phyloP scores from a whole-genome alignment of 2,113 vertebrate species.

The Peromyscus maniculatus region DNA sequence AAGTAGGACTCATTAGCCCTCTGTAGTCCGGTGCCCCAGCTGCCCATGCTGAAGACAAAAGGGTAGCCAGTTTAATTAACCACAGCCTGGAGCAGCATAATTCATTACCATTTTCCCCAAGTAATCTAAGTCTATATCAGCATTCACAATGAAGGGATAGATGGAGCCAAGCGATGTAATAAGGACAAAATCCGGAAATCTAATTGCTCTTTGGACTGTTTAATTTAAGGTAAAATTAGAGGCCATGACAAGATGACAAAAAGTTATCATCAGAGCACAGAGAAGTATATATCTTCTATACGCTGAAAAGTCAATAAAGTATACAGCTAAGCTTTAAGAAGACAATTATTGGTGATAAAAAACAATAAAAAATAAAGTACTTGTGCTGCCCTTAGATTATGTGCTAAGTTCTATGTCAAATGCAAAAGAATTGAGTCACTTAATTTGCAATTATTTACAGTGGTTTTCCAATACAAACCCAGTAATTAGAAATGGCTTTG shows the following conservation, averaged over 20 bases:
- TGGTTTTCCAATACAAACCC: conserved; percentile 11
- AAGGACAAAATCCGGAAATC: conserved; percentile 71
- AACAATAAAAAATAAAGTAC: background rate
- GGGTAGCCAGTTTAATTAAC: conserved; percentile 85
- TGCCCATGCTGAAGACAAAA: conserved; percentile 80
- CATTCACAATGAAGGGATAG: conserved; percentile 61
- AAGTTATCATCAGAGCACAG: conserved; percentile 57
- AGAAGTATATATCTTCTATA: conserved; percentile 59
- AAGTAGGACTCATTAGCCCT: conserved; percentile 79
- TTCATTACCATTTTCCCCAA: conserved; percentile 82
- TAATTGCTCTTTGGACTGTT: conserved; percentile 79
- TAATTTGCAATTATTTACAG: conserved; percentile 34
- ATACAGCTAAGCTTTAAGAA: background rate
- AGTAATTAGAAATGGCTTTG: conserved; percentile 17
- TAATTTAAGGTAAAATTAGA: conserved; percentile 78
- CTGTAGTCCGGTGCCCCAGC: conserved; percentile 70
- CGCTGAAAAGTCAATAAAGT: conserved; percentile 53
- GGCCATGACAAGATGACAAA: conserved; percentile 45
- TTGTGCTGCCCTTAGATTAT: background rate
- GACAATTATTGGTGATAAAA: conserved; percentile 24
- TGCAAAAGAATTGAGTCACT: background rate
- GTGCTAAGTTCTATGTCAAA: conserved; percentile 11
- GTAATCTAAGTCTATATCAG: conserved; percentile 76
- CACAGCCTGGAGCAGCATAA: conserved; percentile 81
- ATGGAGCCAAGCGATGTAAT: conserved; percentile 77